A percentile compares a stretch with the other conserved stretches of the same genome.
Evolutionary conservation across 2,888 invertebrate species (phyloP).

Genomic region (Scaptomyza caliginosa): DNA sequence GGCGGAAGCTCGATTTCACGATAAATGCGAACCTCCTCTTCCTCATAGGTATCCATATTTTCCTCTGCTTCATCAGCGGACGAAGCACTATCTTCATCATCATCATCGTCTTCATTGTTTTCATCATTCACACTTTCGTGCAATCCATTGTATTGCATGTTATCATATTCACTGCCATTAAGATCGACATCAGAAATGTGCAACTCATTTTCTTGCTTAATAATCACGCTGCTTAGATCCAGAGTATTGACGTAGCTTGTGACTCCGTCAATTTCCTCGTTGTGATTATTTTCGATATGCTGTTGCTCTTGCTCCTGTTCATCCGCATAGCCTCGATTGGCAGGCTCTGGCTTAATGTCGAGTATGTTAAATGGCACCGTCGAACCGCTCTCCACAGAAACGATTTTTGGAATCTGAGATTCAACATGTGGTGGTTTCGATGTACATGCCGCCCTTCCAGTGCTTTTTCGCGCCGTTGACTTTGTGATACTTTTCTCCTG

Average conservation of each 20-base stretch:
- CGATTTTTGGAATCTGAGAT: conserved; percentile 59
- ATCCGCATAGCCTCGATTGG: conserved; percentile 75
- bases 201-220: conserved; percentile 81
- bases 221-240: conserved; percentile 74
- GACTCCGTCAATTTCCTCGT: conserved; percentile 56
- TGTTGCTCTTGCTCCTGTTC: conserved; percentile 23
- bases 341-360: conserved; percentile 76
- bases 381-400: conserved; percentile 64
- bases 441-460: conserved; percentile 33
- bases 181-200: conserved; percentile 66
- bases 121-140: conserved; percentile 25
- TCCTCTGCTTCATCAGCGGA: conserved; percentile 67
- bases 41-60: conserved; percentile 46
- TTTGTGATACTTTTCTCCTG: conserved; percentile 17
- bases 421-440: not conserved
- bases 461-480: conserved; percentile 57
- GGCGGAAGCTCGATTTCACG: conserved; percentile 64
- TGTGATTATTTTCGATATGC: conserved; percentile 60
- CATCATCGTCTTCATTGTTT: conserved; percentile 30
- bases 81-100: conserved; percentile 51
- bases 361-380: conserved; percentile 43
- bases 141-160: conserved; percentile 42
- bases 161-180: conserved; percentile 36
- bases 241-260: conserved; percentile 67
- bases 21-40: conserved; percentile 58